phyloP scores from a whole-genome alignment of 92 coral and sea anemone genomes.

The Actinernus sp. region DNA sequence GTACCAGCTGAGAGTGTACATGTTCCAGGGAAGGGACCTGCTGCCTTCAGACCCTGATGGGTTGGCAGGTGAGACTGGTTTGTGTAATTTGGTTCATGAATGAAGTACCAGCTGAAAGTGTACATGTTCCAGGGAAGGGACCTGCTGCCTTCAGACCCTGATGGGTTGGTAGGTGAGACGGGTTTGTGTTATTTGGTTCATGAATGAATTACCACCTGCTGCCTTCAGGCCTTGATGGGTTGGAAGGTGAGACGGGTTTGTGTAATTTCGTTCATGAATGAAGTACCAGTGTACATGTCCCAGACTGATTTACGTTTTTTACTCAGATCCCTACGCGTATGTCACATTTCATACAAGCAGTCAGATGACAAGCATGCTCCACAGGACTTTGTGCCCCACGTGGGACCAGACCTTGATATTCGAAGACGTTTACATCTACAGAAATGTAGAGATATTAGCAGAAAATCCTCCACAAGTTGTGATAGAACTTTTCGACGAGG shows the following conservation, averaged over 20 bases:
- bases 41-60: slow-evolving; percentile 96
- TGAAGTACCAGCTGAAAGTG: slow-evolving; percentile 86
- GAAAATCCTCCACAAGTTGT: slow-evolving; percentile 86
- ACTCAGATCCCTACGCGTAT: slow-evolving; percentile 94
- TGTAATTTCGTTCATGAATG: not conserved
- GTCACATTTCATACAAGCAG: slow-evolving; percentile 83
- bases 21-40: slow-evolving; percentile 93
- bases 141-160: slow-evolving; percentile 91
- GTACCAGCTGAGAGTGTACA: slow-evolving; percentile 90
- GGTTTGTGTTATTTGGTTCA: no score
- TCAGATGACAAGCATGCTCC: slow-evolving; percentile 72
- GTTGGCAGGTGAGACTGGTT: slow-evolving; percentile 81
- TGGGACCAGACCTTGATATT: slow-evolving; percentile 98
- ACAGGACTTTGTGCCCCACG: slow-evolving; percentile 89
- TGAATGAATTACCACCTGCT: slow-evolving; percentile 73
- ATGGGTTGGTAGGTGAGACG: slow-evolving; percentile 89
- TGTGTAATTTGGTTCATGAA: not conserved
- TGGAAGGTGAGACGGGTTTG: slow-evolving; percentile 83
- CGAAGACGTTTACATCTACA: slow-evolving; percentile 77
- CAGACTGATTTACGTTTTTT: no score
- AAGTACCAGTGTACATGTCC: not conserved
- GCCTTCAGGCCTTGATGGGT: slow-evolving; percentile 95
- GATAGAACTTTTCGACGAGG: slow-evolving; percentile 88
- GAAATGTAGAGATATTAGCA: slow-evolving; percentile 79
- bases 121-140: slow-evolving; percentile 93